Evolutionary conservation across 1,140 invertebrate species (phyloP), one percentile per base, ranked within the genome.

Genomic region (Euborellia annulipes): DNA sequence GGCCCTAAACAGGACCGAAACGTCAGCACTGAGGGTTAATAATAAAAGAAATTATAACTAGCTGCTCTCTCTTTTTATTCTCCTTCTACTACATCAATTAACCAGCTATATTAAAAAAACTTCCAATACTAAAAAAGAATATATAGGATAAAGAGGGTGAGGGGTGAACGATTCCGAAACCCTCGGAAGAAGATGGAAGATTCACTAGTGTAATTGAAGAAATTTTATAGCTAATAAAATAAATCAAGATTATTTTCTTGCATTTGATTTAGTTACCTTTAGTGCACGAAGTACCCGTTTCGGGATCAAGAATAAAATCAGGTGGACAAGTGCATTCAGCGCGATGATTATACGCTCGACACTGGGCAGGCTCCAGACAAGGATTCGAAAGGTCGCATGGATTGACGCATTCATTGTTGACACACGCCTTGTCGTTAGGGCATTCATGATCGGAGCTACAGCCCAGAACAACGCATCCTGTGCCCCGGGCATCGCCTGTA

Each of bases 321-420:
- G 78, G 70, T 45, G 85, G 83, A 59, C 85, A 89, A 4, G 76
- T 66, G 52, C 85, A 90, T 52, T 82, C 76, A 0, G 77, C 68
- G 27, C 72, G 67, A 54, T 90, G 84, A 51, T 83, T 75, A 55
- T 79, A 78, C 13, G 82, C 78, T 50, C 72, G 71, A 54, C 86
- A 90, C 52, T 82, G 72, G 9, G 82, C 71, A 14, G 78, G 70
- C 23, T 67, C 66, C 38, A 70, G 74, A 53, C 86, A 89, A 11
- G 75, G 75, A 27, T 78, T 76, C 0, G 58, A 59, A 2, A 62
- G 60, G 1, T 64, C 65, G 53, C 87, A 91, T 9, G 85, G 85
- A 60, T 79, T 75, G 41, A 75, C 71, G 57, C 87, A 91, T 55
- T 77, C 76, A 32, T 70, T 72, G 56, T 89, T 88, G 13, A 86